These are phyloP conservation scores for Phenganax marumi DNA, from an alignment of 92 coral and sea anemone genomes.

Conservation along the genomic window DNA sequence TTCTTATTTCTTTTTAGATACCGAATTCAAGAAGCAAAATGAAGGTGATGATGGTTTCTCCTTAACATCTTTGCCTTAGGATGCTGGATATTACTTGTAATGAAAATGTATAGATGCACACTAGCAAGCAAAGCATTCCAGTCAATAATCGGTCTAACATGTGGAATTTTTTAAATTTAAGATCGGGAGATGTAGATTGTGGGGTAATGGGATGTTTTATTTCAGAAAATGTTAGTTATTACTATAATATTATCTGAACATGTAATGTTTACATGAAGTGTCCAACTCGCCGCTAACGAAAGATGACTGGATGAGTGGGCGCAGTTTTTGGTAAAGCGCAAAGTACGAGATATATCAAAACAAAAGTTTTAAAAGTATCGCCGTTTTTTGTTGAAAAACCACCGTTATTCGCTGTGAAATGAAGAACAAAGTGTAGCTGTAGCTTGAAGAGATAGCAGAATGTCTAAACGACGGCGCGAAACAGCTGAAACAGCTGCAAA, in stretches of 20 bases:
- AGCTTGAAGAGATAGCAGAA: neutral
- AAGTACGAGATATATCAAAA: neutral
- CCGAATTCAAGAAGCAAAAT: neutral
- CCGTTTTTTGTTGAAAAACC: neutral
- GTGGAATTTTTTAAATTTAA: too few species aligned
- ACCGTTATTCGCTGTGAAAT: neutral
- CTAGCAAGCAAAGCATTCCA: too few species aligned
- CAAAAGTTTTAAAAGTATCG: neutral
- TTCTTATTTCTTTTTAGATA: neutral
- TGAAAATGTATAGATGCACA: neutral
- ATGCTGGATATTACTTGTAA: neutral
- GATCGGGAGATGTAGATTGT: too few species aligned
- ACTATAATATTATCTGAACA: too few species aligned
- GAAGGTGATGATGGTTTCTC: slow-evolving; percentile 1
- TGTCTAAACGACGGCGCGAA: slow-evolving; percentile 36
- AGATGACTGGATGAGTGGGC: slow-evolving; percentile 20
- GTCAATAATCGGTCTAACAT: too few species aligned
- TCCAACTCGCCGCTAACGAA: neutral
- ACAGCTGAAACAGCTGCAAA: neutral
- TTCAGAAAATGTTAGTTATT: too few species aligned
- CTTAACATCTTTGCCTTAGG: neutral
- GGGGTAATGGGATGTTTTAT: too few species aligned
- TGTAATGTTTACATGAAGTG: too few species aligned
- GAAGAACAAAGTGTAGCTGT: neutral
- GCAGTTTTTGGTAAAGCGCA: slow-evolving; percentile 9